phyloP scores from a whole-genome alignment of 2,888 invertebrate genomes.

The Dolichopus griseipennis region DNA sequence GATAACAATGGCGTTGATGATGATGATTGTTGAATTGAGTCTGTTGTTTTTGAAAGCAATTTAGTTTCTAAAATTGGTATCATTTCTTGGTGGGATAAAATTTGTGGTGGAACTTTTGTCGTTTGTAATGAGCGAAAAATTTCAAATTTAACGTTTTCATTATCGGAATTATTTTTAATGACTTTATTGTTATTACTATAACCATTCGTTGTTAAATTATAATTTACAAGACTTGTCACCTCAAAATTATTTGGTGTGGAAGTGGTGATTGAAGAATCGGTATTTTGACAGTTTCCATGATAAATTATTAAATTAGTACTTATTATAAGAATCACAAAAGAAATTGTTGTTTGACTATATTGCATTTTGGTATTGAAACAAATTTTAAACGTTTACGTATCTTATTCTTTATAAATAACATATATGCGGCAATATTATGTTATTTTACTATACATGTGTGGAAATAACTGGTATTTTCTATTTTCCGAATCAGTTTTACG shows the following conservation, averaged over 20 bases:
- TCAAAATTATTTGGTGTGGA: not conserved
- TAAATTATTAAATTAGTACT: not conserved
- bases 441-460: no score
- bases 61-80: not conserved
- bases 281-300: not conserved
- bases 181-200: no score
- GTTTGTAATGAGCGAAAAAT: no score
- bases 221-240: not conserved
- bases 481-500: no score
- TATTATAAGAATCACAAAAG: not conserved
- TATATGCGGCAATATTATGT: not conserved
- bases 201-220: no score
- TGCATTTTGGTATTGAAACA: not conserved
- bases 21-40: not conserved
- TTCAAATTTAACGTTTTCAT: no score
- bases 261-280: no score
- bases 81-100: no score
- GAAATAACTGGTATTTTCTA: no score
- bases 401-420: not conserved
- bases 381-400: not conserved
- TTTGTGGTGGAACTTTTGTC: no score
- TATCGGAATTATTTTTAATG: no score
- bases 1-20: not conserved
- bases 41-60: not conserved
- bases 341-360: not conserved